phyloP scores from a whole-genome alignment of 2,888 invertebrate genomes.

The Cotesia congregata region DNA sequence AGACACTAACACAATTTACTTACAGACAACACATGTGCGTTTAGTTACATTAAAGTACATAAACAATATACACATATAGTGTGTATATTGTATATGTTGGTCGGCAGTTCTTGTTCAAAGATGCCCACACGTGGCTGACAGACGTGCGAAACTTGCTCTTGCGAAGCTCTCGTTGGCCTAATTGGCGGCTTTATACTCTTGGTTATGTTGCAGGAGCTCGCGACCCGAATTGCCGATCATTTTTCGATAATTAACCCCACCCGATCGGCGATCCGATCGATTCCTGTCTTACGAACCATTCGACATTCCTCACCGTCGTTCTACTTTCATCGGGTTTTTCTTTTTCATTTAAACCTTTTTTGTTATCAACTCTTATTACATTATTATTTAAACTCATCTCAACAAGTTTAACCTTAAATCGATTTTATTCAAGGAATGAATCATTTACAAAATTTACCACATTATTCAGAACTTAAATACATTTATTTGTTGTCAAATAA shows the following conservation, averaged over 20 bases:
- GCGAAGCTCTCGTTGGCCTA: constrained; percentile 51
- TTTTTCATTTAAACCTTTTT: neutral
- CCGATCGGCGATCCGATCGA: constrained; percentile 46
- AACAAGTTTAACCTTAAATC: too few relatives aligned
- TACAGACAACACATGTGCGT: neutral
- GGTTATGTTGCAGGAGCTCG: constrained; percentile 34
- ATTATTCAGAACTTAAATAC: too few relatives aligned
- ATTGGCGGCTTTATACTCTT: constrained; percentile 51
- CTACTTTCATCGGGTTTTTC: constrained; percentile 12
- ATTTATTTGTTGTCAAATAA: too few relatives aligned
- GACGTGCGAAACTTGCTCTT: constrained; percentile 47
- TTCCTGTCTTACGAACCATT: constrained; percentile 37
- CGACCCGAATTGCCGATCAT: constrained; percentile 55
- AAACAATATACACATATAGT: neutral
- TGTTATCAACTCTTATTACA: neutral
- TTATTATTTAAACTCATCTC: neutral
- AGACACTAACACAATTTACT: neutral
- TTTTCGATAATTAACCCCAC: constrained; percentile 58
- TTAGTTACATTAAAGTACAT: constrained; percentile 20
- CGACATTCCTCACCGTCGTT: constrained; percentile 19
- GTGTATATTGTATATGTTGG: constrained; percentile 19
- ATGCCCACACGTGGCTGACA: constrained; percentile 64
- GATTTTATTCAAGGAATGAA: too few relatives aligned
- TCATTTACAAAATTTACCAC: too few relatives aligned
- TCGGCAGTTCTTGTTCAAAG: constrained; percentile 58